Evolutionary conservation across 2,888 invertebrate species (phyloP), one percentile per base, ranked within the genome.

Genomic region (Theodoxus fluviatilis): DNA sequence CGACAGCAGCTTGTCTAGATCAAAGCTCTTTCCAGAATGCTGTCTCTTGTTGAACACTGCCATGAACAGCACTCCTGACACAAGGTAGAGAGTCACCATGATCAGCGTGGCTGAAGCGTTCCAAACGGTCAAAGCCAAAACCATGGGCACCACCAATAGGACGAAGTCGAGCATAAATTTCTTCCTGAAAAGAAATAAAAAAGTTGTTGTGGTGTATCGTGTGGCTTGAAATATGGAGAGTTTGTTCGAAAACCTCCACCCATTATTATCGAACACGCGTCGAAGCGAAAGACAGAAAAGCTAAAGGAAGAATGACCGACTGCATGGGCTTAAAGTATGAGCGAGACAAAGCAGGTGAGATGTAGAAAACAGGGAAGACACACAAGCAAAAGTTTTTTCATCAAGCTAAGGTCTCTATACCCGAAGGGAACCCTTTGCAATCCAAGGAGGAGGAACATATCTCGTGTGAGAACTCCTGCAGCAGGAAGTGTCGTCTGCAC

Each of bases 111-210:
- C n/a, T n/a, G n/a, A n/a, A n/a, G n/a, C n/a, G 68, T 71, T 74
- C 38, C 78, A 71, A 6, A 80, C 47, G 33, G 82, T 79, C 61
- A 75, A 67, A 25, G 75, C 68, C 7, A 82, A 49, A 47, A 81
- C 72, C 28, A 78, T 57, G 12, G 84, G 82, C 3, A 83, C 40
- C 28, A 84, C 70, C 6, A 80, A 69, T 6, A 78, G 63, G 12
- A 75, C n/a, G 64, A 80, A 80, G 61, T 84, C 84, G 49, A 79
- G 7, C 2, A 74, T 28, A 69, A 79, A 47, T 69, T 74, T 52
- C 69, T 70, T 38, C 79, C 81, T 76, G 65, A 71, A 74, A 67
- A 31, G 64, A 68, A 61, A 63, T 47, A 40, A 35, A 52, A 47
- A 71, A 57, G 31, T 31, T 9, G 25, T 31, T 52, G 12, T 40